Evolutionary conservation across 1,140 invertebrate species (phyloP), one percentile per base, ranked within the genome.

Genomic region (Musca domestica): DNA sequence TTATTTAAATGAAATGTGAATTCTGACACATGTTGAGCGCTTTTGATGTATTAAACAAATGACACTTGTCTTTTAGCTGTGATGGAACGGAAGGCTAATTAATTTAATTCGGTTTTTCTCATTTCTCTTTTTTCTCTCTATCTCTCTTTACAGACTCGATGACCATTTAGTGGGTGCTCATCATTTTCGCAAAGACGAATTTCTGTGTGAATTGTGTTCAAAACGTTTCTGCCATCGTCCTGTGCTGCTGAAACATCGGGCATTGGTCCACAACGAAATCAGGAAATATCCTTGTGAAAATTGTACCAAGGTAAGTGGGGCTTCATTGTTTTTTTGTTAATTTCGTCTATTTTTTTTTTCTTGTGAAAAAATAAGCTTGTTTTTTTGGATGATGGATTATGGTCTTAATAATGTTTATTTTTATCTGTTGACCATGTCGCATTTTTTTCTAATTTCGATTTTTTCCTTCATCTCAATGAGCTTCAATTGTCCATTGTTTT

Each of bases 211-310:
- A 66, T 87, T 88, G 63, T 98, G 95, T 82, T 88, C 91, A 0
- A 88, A 89, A 70, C 88, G 90, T 10, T 98, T 94, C 83, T 88
- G 91, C 68, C 92, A 91, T 86, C 88, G 92, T 17, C 89, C 91
- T 0, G 87, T 93, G 70, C 84, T 97, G 5, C 88, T 94, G 22
- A 88, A 92, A 19, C 95, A 98, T 81, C 88, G 92, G 48, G 90
- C 91, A 0, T 82, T 90, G n/a, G 86, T 87, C 9, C 92, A 95
- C 82, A 91, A 92, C 1, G 89, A 91, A 71, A 85, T 89, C 4
- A 84, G 88, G 65, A 92, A 90, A 78, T 98, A 95, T 82, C 89
- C 92, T 23, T 98, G 96, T 83, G 95, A 98, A 79, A 95, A 96
- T 81, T 98, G 96, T 80, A 88, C 92, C 71, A 96, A 95, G 87